Conservation (phyloP, 2,113 vertebrate species). For the Ondatra zibethicus region DNA sequence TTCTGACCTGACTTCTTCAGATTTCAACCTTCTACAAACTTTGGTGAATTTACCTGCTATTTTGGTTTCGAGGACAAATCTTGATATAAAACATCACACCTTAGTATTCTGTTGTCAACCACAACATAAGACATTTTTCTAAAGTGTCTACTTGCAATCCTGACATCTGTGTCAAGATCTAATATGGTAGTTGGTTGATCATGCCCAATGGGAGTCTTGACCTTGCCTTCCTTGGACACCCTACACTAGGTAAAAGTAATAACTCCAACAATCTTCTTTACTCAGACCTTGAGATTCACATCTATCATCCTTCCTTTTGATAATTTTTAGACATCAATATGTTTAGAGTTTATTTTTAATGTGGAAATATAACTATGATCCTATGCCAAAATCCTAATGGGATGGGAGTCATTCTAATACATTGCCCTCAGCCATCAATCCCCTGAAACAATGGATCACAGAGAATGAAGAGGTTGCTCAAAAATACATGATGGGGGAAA, state of each 20-base stretch:
- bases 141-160: background rate
- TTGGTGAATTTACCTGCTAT: background rate
- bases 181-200: background rate
- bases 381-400: background rate
- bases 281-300: background rate
- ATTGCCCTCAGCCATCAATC: background rate
- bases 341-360: background rate
- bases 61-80: background rate
- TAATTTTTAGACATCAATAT: background rate
- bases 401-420: accelerated
- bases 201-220: background rate
- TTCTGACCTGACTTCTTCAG: background rate
- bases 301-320: background rate
- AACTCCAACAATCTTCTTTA: background rate
- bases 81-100: background rate
- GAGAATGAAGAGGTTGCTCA: background rate
- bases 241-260: background rate
- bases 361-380: background rate
- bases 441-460: background rate
- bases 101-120: background rate
- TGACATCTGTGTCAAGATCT: background rate
- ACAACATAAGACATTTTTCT: background rate
- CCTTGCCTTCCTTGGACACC: background rate
- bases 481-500: background rate
- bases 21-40: background rate